Conservation (phyloP, 1,140 invertebrate species). For the Trichomalopsis sarcophagae region DNA sequence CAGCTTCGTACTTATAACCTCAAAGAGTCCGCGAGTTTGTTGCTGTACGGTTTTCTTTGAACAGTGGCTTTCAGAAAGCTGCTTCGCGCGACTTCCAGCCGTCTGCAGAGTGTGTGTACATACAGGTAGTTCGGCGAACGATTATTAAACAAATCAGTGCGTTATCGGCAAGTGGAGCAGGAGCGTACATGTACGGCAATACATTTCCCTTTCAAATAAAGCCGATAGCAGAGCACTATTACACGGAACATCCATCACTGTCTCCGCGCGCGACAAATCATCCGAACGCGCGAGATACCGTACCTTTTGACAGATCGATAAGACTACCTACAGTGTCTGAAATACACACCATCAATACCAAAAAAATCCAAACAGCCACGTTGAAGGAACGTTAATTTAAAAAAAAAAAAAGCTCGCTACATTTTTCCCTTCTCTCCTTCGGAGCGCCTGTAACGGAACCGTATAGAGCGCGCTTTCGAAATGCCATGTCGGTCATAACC, state of each 20-base stretch:
- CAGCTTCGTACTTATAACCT: conserved; percentile 28
- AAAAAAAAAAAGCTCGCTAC: too few relatives aligned
- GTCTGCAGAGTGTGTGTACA: not conserved
- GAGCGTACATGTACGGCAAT: not conserved
- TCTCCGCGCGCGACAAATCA: not conserved
- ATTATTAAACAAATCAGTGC: too few relatives aligned
- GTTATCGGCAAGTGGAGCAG: not conserved
- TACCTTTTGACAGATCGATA: not conserved
- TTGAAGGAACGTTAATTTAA: too few relatives aligned
- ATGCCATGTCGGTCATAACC: conserved; percentile 24
- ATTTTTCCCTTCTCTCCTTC: not conserved
- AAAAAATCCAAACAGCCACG: too few relatives aligned
- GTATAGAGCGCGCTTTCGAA: not conserved
- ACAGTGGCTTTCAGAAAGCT: not conserved
- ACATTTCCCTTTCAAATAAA: too few relatives aligned
- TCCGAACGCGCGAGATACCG: not conserved
- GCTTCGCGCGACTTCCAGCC: not conserved
- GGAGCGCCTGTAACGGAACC: conserved; percentile 10
- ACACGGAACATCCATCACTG: too few relatives aligned
- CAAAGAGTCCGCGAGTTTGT: not conserved
- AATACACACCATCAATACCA: too few relatives aligned
- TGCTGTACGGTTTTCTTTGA: not conserved
- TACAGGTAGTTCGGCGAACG: not conserved
- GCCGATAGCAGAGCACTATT: too few relatives aligned
- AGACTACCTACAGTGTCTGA: not conserved